Evolutionary conservation across 1,140 invertebrate genomes (phyloP).

Genomic region (Drosophila miranda): DNA sequence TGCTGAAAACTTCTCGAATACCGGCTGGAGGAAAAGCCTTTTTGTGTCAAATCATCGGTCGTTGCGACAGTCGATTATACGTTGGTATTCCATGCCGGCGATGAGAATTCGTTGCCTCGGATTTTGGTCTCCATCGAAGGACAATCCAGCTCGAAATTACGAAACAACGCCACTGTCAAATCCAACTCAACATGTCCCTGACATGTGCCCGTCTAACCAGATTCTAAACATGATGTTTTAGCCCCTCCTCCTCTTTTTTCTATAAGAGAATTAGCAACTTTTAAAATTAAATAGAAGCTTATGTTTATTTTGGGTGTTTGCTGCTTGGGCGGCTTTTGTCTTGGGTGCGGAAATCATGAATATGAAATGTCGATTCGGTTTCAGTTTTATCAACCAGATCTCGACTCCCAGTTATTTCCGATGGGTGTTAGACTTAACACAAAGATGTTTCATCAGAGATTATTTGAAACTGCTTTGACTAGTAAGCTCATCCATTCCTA

Average conservation of each 20-base stretch:
- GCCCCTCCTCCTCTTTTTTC: slow-evolving; percentile 1
- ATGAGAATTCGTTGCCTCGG: slow-evolving; percentile 4
- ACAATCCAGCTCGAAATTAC: not conserved
- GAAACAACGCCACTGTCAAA: not conserved
- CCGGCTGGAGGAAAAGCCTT: slow-evolving; percentile 42
- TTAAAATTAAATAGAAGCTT: not conserved
- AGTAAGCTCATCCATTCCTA: not conserved
- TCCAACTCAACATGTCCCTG: slow-evolving; percentile 10
- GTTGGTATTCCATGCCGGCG: not conserved
- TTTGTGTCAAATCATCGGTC: slow-evolving; percentile 44
- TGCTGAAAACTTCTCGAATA: slow-evolving; percentile 9
- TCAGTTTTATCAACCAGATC: slow-evolving; percentile 21
- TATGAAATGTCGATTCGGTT: slow-evolving; percentile 27
- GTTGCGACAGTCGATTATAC: slow-evolving; percentile 40
- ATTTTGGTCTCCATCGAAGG: slow-evolving; percentile 32
- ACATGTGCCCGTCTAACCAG: slow-evolving; percentile 16
- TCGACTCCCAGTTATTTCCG: slow-evolving; percentile 26
- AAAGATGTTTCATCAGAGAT: slow-evolving; percentile 14
- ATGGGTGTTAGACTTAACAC: not conserved
- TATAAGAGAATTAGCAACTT: too few relatives aligned
- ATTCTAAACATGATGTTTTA: not conserved
- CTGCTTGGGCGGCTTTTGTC: slow-evolving; percentile 15
- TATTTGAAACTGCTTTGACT: slow-evolving; percentile 3
- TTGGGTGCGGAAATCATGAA: slow-evolving; percentile 41
- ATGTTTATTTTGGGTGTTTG: slow-evolving; percentile 2